These are phyloP conservation scores for Lycorma delicatula DNA, from an alignment of 1,140 invertebrate species.

Conservation along the genomic window DNA sequence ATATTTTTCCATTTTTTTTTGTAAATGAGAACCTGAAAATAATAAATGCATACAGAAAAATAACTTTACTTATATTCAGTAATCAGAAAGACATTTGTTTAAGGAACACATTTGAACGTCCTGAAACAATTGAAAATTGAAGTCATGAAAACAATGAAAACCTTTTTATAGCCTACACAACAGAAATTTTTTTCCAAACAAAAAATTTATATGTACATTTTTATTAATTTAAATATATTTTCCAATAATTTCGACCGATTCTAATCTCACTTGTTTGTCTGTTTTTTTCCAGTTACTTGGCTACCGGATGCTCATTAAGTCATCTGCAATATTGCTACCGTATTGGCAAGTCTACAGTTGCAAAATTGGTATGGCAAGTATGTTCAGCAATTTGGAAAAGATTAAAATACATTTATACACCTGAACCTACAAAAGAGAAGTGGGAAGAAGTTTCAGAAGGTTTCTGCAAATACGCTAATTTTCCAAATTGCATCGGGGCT, in stretches of 20 bases:
- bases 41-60: not conserved
- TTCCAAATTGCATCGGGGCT: slow-evolving; percentile 35
- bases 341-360: slow-evolving; percentile 16
- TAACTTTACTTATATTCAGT: not conserved
- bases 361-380: slow-evolving; percentile 7
- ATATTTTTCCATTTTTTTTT: slow-evolving; percentile 5
- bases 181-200: no score
- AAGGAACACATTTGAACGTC: no score
- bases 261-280: no score
- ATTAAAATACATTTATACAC: slow-evolving; percentile 4
- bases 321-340: slow-evolving; percentile 21
- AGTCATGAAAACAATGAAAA: no score
- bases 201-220: no score
- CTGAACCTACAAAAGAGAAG: slow-evolving; percentile 20
- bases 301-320: slow-evolving; percentile 14
- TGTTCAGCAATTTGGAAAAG: slow-evolving; percentile 8
- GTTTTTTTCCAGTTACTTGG: slow-evolving; percentile 14
- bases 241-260: no score
- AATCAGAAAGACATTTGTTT: no score
- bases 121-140: no score
- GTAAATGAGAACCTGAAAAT: not conserved
- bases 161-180: no score
- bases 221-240: no score
- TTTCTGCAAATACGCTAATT: slow-evolving; percentile 32
- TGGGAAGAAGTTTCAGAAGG: slow-evolving; percentile 32